A percentile compares a stretch with the other conserved stretches of the same genome.
These are phyloP conservation scores for Leptopilina syphax DNA, from an alignment of 2,888 invertebrate genomes.

Conservation along the genomic window DNA sequence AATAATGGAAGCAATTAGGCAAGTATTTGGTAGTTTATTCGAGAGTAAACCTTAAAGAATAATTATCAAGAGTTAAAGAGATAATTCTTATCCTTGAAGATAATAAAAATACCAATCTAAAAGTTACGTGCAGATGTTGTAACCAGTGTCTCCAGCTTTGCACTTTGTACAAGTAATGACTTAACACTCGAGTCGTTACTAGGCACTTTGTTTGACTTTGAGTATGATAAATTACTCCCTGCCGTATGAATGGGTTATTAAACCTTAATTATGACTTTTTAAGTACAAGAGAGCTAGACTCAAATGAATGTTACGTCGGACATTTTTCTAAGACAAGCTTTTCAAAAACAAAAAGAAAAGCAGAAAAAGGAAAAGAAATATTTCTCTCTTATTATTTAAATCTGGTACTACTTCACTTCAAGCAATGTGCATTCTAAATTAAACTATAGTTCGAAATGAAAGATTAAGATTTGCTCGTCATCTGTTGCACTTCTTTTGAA, in stretches of 20 bases:
- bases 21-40: neutral
- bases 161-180: conserved; percentile 32
- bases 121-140: neutral
- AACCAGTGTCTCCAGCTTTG: conserved; percentile 22
- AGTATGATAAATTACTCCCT: conserved; percentile 34
- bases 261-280: conserved; percentile 35
- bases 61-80: neutral
- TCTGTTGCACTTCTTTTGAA: too few relatives aligned
- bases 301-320: neutral
- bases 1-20: neutral
- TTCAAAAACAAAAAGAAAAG: neutral
- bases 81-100: neutral
- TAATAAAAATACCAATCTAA: neutral
- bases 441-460: too few relatives aligned
- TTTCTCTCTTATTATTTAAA: neutral
- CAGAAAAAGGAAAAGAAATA: neutral
- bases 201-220: conserved; percentile 34
- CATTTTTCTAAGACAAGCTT: neutral
- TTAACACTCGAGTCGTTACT: conserved; percentile 34
- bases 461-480: too few relatives aligned
- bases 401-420: neutral
- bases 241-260: conserved; percentile 38
- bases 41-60: neutral
- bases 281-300: neutral
- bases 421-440: neutral